A percentile compares a stretch with the other conserved stretches of the same genome.
phyloP scores from a whole-genome alignment of 2,888 invertebrate genomes.

The Sinhomidia bicolor region DNA sequence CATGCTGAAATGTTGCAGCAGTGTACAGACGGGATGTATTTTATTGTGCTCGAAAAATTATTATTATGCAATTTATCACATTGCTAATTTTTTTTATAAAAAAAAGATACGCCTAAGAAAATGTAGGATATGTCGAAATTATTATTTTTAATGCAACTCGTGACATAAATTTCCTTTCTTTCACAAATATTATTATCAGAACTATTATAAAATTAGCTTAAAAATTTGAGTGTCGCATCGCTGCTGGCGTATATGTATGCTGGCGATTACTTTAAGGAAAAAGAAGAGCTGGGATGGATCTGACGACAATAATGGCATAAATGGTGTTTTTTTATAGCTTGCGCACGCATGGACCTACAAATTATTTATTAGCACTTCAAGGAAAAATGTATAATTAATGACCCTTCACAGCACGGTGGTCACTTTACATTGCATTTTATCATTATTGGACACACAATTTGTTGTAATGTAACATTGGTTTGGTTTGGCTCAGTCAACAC shows the following conservation, averaged over 20 bases:
- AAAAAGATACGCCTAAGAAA: background rate
- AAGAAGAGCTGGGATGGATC: background rate
- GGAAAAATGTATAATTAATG: conserved; percentile 6
- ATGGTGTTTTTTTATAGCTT: background rate
- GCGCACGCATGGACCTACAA: background rate
- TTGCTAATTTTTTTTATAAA: background rate
- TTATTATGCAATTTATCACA: background rate
- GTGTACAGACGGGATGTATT: no score
- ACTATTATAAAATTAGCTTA: background rate
- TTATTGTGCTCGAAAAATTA: background rate
- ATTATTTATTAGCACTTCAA: background rate
- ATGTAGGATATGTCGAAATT: conserved; percentile 16
- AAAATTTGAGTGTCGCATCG: no score
- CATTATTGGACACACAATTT: background rate
- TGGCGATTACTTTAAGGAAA: background rate
- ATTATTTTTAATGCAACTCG: conserved; percentile 1
- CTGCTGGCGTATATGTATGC: no score
- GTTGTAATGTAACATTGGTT: background rate
- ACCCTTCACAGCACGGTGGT: background rate
- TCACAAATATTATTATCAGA: background rate
- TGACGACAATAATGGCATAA: background rate
- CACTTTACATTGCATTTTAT: background rate
- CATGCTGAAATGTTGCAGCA: background rate
- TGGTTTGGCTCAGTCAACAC: background rate
- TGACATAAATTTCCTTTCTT: conserved; percentile 12